phyloP scores from a whole-genome alignment of 2,113 vertebrate species.

The Ceratotherium simum region DNA sequence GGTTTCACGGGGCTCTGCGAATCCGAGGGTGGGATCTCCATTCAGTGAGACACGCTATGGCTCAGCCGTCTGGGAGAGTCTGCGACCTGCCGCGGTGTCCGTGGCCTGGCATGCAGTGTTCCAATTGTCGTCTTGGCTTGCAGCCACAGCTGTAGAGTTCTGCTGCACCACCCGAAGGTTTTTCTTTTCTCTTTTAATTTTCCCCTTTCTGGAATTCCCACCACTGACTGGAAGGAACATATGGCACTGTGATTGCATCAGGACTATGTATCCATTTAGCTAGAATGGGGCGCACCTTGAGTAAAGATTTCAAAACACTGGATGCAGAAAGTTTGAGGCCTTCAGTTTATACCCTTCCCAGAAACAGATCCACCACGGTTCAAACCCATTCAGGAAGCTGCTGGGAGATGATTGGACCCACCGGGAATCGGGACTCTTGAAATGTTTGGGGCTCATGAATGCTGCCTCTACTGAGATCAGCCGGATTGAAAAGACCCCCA shows the following conservation, averaged over 20 bases:
- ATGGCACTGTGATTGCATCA: constrained; percentile 65
- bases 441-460: not conserved
- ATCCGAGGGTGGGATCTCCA: no score
- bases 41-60: not conserved
- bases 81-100: constrained; percentile 19
- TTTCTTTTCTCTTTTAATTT: constrained; percentile 35
- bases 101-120: constrained; percentile 40
- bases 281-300: not conserved
- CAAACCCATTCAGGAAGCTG: rapidly evolving
- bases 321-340: not conserved
- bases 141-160: constrained; percentile 70
- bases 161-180: constrained; percentile 60
- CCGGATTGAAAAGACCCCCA: not conserved
- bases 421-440: not conserved
- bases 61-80: constrained; percentile 11
- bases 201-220: constrained; percentile 72
- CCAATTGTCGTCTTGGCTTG: constrained; percentile 77
- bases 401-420: not conserved
- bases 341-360: not conserved
- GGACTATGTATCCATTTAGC: constrained; percentile 52
- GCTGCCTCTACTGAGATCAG: not conserved
- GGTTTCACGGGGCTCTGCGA: constrained; percentile 46
- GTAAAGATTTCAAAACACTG: constrained; percentile 43
- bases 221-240: constrained; percentile 60
- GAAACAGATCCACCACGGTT: rapidly evolving